These are phyloP conservation scores for Eledone cirrhosa DNA, from an alignment of 2,888 invertebrate genomes.

Conservation along the genomic window DNA sequence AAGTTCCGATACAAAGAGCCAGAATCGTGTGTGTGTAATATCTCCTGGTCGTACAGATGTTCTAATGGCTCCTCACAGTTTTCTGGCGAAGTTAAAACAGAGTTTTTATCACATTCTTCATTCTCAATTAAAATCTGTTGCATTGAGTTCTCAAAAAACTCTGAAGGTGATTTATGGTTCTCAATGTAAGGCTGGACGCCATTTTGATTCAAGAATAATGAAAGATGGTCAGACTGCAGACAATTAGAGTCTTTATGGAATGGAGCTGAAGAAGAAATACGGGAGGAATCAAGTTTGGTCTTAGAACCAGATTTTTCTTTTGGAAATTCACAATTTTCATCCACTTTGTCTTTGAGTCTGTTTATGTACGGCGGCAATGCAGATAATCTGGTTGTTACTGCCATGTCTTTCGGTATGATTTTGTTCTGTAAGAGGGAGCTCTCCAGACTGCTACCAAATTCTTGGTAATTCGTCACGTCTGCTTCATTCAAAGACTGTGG, in stretches of 20 bases:
- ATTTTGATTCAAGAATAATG: slow-evolving; percentile 8
- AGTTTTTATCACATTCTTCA: neutral
- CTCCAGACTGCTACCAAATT: neutral
- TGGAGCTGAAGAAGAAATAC: neutral
- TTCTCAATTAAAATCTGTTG: slow-evolving; percentile 11
- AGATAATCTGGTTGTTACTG: neutral
- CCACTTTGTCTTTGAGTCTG: neutral
- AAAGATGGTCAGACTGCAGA: neutral
- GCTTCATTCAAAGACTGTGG: neutral
- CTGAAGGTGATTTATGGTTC: slow-evolving; percentile 13
- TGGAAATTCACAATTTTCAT: neutral
- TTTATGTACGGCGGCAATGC: neutral
- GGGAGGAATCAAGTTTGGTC: neutral
- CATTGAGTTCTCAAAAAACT: slow-evolving; percentile 4
- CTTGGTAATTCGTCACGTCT: neutral
- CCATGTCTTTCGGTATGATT: slow-evolving; percentile 12
- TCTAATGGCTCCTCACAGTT: slow-evolving; percentile 11
- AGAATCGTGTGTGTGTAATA: neutral
- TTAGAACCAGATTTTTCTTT: neutral
- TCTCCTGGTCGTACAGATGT: neutral
- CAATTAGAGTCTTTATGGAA: neutral
- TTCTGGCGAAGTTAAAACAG: neutral
- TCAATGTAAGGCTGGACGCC: slow-evolving; percentile 9
- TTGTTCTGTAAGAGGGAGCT: neutral
- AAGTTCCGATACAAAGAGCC: neutral